Percentiles rank a stretch among this genome's conserved stretches.
Evolutionary conservation across 2,797 vertebrate species (phyloP).

Genomic region (Parauchenoglanis ngamensis): DNA sequence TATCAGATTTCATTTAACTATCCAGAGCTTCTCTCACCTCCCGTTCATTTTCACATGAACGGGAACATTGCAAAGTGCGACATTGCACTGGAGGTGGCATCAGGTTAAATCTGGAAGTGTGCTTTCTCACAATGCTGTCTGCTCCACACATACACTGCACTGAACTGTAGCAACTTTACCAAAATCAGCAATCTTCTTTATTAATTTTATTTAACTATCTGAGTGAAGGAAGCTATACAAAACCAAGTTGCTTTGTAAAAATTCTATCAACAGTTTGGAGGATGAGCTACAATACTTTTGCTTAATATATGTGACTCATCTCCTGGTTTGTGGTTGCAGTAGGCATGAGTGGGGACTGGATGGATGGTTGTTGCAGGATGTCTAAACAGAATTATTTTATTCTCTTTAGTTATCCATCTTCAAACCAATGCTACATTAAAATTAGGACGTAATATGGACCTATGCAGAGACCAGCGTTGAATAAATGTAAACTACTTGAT

Average conservation of each 20-base stretch:
- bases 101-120: conserved; percentile 55
- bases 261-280: not conserved
- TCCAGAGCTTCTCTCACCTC: conserved; percentile 32
- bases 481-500: not conserved
- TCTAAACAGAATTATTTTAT: not conserved
- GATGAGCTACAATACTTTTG: not conserved
- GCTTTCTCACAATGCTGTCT: conserved; percentile 40
- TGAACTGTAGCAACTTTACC: conserved; percentile 21
- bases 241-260: not conserved
- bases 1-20: conserved; percentile 43
- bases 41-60: conserved; percentile 41
- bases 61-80: conserved; percentile 41
- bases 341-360: not conserved
- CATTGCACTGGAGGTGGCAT: conserved; percentile 49
- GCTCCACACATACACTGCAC: not conserved
- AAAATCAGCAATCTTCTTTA: not conserved
- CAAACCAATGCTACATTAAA: not conserved
- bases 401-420: not conserved
- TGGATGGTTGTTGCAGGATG: not conserved
- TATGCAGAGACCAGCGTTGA: not conserved
- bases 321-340: not conserved
- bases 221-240: not conserved
- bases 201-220: not conserved
- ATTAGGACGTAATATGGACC: not conserved
- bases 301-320: not conserved